Percentiles rank a stretch among this genome's conserved stretches.
phyloP scores from a whole-genome alignment of 2,888 invertebrate species.

The Petrophora chlorosata region DNA sequence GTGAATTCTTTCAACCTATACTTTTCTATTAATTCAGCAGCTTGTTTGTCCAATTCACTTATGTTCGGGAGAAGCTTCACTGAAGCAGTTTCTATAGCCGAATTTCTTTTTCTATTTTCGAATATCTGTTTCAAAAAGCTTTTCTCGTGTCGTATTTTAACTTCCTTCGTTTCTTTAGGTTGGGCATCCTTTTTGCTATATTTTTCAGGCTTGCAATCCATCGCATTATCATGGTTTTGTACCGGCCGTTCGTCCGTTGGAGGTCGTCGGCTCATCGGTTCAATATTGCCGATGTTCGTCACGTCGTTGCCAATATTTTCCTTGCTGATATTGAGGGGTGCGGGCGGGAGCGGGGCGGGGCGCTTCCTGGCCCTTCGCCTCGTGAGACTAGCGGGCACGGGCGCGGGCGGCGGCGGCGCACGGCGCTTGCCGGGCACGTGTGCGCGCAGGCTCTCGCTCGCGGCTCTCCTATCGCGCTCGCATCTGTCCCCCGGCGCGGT shows the following conservation, averaged over 20 bases:
- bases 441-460: constrained; percentile 85
- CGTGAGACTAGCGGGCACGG: constrained; percentile 43
- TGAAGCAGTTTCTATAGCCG: constrained; percentile 60
- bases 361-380: constrained; percentile 66
- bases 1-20: constrained; percentile 55
- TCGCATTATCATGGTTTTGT: background rate
- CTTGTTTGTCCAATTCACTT: constrained; percentile 91
- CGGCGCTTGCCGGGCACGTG: constrained; percentile 91
- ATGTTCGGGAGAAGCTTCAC: constrained; percentile 88
- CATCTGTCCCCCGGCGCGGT: constrained; percentile 63
- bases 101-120: constrained; percentile 71
- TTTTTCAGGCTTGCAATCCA: constrained; percentile 56
- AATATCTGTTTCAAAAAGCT: constrained; percentile 81
- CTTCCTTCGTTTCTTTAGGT: constrained; percentile 56
- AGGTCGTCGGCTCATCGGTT: constrained; percentile 39
- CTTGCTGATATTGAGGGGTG: constrained; percentile 56
- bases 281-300: background rate
- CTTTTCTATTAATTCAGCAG: constrained; percentile 88
- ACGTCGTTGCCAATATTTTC: background rate
- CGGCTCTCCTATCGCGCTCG: constrained; percentile 79
- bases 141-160: constrained; percentile 75
- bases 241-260: constrained; percentile 19
- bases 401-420: constrained; percentile 88
- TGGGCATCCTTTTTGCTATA: constrained; percentile 52
- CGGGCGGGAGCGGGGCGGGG: constrained; percentile 83